Percentiles rank a stretch among this genome's conserved stretches.
These are phyloP conservation scores for Papilio dardanus DNA, from an alignment of 1,140 invertebrate species.

Conservation along the genomic window DNA sequence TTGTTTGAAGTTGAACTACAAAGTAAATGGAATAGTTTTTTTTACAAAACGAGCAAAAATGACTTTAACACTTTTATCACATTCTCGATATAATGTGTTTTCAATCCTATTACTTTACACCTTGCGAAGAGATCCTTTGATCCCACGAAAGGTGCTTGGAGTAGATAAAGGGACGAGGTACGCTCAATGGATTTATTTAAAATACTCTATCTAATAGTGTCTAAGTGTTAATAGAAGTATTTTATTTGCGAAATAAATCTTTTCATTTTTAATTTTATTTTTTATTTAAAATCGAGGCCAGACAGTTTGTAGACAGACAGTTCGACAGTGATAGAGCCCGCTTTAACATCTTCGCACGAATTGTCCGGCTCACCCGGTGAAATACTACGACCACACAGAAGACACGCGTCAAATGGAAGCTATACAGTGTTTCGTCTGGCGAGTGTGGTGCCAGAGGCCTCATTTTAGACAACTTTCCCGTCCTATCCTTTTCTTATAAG, in stretches of 20 bases:
- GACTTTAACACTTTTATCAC: slow-evolving; percentile 20
- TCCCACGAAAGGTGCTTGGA: slow-evolving; percentile 19
- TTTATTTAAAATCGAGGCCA: not conserved
- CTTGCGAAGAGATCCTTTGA: slow-evolving; percentile 15
- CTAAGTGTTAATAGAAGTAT: slow-evolving; percentile 1
- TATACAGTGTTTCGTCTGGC: too few species aligned
- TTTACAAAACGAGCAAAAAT: not conserved
- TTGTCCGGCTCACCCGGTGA: too few species aligned
- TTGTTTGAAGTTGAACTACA: not conserved
- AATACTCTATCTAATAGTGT: slow-evolving; percentile 8
- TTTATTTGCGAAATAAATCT: not conserved
- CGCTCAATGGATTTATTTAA: slow-evolving; percentile 19
- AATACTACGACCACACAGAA: too few species aligned
- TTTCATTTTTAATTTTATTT: not conserved
- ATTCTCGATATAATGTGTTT: slow-evolving; percentile 14
- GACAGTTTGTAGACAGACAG: too few species aligned
- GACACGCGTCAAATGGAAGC: too few species aligned
- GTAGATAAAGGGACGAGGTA: slow-evolving; percentile 7
- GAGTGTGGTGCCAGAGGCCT: too few species aligned
- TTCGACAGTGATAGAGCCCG: too few species aligned
- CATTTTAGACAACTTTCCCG: too few species aligned
- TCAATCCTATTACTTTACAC: slow-evolving; percentile 23
- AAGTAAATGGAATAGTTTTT: not conserved
- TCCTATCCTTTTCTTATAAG: too few species aligned
- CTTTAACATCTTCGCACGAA: too few species aligned